Base-by-base conservation (phyloP, 2,888 invertebrate genomes). In the Matsumyia berberina region DNA sequence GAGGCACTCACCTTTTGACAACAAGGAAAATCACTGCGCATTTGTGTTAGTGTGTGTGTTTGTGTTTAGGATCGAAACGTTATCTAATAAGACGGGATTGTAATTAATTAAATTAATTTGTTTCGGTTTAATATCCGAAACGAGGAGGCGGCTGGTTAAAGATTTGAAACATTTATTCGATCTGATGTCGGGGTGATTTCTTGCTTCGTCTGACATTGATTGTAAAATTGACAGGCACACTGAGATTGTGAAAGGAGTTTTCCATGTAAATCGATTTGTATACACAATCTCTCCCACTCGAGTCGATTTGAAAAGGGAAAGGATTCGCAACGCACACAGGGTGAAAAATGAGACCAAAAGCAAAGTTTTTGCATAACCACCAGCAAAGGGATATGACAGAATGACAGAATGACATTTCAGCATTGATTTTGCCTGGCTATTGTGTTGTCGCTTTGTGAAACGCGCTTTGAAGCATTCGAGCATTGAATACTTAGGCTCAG, bases 81-180 rank as follows among this genome's bases (percentile, higher is more conserved):
- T 80, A 88, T 91, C 90, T 91, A 90, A 91, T 90, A 91, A 91
- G 91, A 91, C 89, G 90, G 89, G 90, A 90, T 90, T 91, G 90
- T 91, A 91, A 91, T 91, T 91, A 91, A 91, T 91, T 91, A 90
- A 91, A 91, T 91, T 91, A 91, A 91, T 91, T 91, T 91, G 90
- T 90, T 91, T 91, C 89, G 91, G 90, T 90, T 91, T 90, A 57
- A 58, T 39, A 46, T 37, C 9, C 37, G 5, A 12, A 15, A 24
- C 19, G 44, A 42, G 4, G 39, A 15, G 39, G 31, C 12, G 12
- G 29, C 49, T 69, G 66, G 53, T 44, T 64, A 24, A 24, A 24
- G 51, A 42, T 31, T 62, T 7, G 53, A 51, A 29, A 44, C 42
- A 33, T 51, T 62, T 53, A 53, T 53, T 58, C 49, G 12, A 60